Evolutionary conservation across 1,140 invertebrate genomes (phyloP), one percentile per base, ranked within the genome.

Genomic region (Lanistes nyassanus): DNA sequence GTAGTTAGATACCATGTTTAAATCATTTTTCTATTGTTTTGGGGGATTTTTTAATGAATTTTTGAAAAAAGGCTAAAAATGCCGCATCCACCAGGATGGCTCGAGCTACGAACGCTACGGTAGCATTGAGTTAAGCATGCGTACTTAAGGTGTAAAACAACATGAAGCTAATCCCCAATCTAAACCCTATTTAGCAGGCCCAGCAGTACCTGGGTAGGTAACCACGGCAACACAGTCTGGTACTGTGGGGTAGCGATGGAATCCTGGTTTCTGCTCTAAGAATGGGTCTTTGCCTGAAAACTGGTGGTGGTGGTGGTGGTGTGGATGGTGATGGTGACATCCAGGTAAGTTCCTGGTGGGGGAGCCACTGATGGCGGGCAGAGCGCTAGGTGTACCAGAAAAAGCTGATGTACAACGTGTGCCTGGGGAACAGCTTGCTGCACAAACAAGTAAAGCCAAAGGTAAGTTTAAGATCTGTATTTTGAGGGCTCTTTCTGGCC

Each of bases 291-390:
- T 34, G 66, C 67, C 47, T 39, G n/a, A 4, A 42, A 55, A 39
- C 93, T 93, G 82, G 94, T 92, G 29, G 94, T 92, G 60, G 82
- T 77, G 58, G 77, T 65, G 34, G 83, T 78, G 55, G 37, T 75
- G 37, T 9, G 76, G 76, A 47, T 74, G 71, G 53, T 77, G 73
- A 37, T 80, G 82, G 67, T 81, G 78, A 65, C 93, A 79, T 55
- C 74, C 71, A 66, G 69, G 75, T n/a, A 76, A 73, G 67, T 80
- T 76, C 79, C 88, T 84, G 78, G 90, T 92, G 90, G 88, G 88
- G 82, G 91, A 89, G 91, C 93, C 76, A 90, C 93, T 71, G 92
- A 92, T 89, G 19, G 87, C 87, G 62, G 92, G 92, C 31, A 92
- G 88, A 31, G 92, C 84, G 26, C 82, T 76, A 4, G 83, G 80